Base-by-base conservation (phyloP, 2,797 vertebrate genomes). In the Poeciliopsis infans region DNA sequence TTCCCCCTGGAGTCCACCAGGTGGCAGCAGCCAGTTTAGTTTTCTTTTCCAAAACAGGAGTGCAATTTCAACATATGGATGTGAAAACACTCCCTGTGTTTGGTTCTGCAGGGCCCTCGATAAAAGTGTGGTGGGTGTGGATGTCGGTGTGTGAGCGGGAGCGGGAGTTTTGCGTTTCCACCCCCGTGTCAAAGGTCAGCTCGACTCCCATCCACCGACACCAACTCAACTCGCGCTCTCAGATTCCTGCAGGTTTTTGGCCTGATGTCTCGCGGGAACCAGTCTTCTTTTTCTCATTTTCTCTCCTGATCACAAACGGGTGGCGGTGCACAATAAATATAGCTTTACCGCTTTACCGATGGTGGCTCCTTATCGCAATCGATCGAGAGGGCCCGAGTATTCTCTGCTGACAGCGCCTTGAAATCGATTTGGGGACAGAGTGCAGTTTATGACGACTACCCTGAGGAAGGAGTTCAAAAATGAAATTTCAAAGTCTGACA, bases 261-360 rank as follows among this genome's bases (percentile, higher is more conserved):
- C 18, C 33, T 39, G 4, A 7, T 64, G 61, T 66, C 33, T 66
- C 61, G 4, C 7, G 18, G 61, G 33, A 39, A 23, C 33, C 61
- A 66, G 39, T 66, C 18, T 39, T 39, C 33, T 64, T 66, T 66
- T 66, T 39, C 33, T 66, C 61, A 66, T 66, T 66, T 66, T 66
- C 61, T 66, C 61, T 20, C 61, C 33, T 18, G 5, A 18, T 2
- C 18, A 39, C 61, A 20, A 66, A 23, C 10, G 11, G 8, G 61
- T 66, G 61, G 33, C 0, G 33, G 61, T 20, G 8, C 59, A 66
- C 61, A 66, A 23, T 66, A 64, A 64, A 16, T 36, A 64, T 36
- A 64, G 31, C 31, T 36, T 36, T 20, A 18, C 59, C 59, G 8
- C 31, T 36, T 36, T 20, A 18, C 59, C 59, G 8, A 36, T 20